These are phyloP conservation scores for Aquatica leii DNA, from an alignment of 2,888 invertebrate species.

Conservation along the genomic window DNA sequence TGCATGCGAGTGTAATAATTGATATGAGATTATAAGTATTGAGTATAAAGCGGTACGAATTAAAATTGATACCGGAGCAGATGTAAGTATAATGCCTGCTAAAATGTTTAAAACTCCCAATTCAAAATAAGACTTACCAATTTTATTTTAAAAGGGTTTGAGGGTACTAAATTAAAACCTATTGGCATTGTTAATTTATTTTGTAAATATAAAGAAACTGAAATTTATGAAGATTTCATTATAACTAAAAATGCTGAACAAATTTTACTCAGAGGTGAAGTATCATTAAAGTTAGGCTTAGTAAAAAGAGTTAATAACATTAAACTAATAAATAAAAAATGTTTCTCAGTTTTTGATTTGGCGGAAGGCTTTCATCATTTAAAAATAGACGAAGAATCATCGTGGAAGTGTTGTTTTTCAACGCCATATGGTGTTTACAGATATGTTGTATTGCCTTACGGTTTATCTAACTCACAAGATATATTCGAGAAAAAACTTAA, in stretches of 20 bases:
- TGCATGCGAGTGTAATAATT: neutral
- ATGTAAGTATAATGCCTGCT: conserved; percentile 6
- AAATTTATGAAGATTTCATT: no score
- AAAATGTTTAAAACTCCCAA: neutral
- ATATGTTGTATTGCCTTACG: conserved; percentile 30
- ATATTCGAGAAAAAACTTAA: conserved; percentile 37
- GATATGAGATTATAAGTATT: conserved; percentile 1
- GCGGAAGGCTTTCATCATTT: conserved; percentile 39
- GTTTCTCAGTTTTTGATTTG: conserved; percentile 31
- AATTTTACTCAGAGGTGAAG: no score
- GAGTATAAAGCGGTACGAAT: neutral
- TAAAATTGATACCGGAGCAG: neutral
- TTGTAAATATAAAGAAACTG: neutral
- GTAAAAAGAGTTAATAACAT: conserved; percentile 22
- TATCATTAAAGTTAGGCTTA: conserved; percentile 8
- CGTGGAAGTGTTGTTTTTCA: conserved; percentile 39
- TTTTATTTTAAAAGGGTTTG: conserved; percentile 2
- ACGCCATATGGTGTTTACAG: neutral
- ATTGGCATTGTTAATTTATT: conserved; percentile 1
- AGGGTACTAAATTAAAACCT: neutral
- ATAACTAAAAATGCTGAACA: no score
- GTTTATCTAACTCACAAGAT: conserved; percentile 40
- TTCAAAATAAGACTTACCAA: neutral
- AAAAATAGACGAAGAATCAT: conserved; percentile 29
- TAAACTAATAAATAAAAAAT: conserved; percentile 21